Conservation (phyloP, 92 coral and sea anemone genomes). For the Parazoanthus darwini region DNA sequence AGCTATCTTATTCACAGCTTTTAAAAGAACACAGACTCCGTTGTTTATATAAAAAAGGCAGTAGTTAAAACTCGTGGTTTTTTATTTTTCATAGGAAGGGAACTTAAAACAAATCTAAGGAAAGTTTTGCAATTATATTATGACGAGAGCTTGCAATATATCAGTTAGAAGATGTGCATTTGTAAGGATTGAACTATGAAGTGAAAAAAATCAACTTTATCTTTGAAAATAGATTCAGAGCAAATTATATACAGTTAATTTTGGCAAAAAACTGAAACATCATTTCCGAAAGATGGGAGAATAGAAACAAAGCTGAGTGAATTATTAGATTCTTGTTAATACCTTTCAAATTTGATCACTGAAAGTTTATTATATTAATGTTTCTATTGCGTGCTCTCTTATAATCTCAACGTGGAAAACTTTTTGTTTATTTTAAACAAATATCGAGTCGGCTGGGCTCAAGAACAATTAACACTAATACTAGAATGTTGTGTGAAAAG, state of each 20-base stretch:
- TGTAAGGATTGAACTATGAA: background rate
- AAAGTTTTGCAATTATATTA: background rate
- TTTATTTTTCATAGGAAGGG: background rate
- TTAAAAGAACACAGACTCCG: background rate
- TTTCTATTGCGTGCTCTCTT: too few relatives aligned
- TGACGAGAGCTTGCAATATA: too few relatives aligned
- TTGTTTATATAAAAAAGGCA: background rate
- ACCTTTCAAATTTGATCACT: too few relatives aligned
- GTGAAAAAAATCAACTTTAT: background rate
- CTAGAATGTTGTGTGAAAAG: too few relatives aligned
- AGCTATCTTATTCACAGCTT: background rate
- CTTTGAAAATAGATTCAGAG: background rate
- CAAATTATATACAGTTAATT: background rate
- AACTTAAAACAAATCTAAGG: background rate
- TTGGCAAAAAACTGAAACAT: background rate
- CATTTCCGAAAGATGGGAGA: too few relatives aligned
- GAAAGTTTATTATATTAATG: too few relatives aligned
- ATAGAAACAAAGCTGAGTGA: too few relatives aligned
- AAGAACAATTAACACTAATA: too few relatives aligned
- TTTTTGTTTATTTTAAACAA: too few relatives aligned
- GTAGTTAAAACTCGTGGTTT: background rate
- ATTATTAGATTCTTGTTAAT: too few relatives aligned
- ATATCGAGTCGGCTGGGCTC: too few relatives aligned
- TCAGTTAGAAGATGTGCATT: conserved; percentile 3
- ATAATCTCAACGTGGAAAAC: too few relatives aligned